Conservation (phyloP, 2,888 invertebrate genomes). For the Nowickia ferox region DNA sequence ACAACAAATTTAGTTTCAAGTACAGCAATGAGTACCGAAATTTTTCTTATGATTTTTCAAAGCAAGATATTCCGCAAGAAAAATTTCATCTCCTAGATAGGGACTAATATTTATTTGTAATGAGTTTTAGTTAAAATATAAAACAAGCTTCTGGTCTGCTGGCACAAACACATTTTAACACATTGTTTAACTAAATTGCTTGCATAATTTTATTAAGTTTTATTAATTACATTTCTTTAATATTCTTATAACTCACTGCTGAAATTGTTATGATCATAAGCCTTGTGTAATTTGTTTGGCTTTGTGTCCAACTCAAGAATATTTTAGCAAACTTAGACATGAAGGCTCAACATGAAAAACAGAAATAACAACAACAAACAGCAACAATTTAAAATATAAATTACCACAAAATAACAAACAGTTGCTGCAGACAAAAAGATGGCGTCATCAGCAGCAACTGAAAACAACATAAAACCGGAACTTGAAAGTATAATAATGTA, state of each 20-base stretch:
- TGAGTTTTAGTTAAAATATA: too few relatives aligned
- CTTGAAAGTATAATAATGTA: background rate
- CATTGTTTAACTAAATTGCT: too few relatives aligned
- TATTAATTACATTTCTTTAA: too few relatives aligned
- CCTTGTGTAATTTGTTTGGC: background rate
- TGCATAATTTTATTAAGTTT: too few relatives aligned
- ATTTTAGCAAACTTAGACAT: background rate
- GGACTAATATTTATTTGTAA: too few relatives aligned
- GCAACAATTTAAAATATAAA: background rate
- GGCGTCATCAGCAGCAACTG: constrained; percentile 22
- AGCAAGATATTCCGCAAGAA: too few relatives aligned
- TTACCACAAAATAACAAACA: constrained; percentile 8
- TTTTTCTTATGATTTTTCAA: too few relatives aligned
- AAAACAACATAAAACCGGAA: constrained; percentile 39
- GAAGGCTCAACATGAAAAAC: background rate
- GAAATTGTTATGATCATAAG: background rate
- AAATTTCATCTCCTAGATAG: too few relatives aligned
- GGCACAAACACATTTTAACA: too few relatives aligned
- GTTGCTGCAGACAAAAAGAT: background rate
- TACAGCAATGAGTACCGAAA: too few relatives aligned
- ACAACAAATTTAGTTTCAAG: too few relatives aligned
- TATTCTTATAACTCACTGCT: background rate
- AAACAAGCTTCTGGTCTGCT: too few relatives aligned
- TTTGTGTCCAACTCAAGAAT: background rate
- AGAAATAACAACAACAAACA: background rate